phyloP scores from a whole-genome alignment of 2,113 vertebrate species.

The Lepus timidus region DNA sequence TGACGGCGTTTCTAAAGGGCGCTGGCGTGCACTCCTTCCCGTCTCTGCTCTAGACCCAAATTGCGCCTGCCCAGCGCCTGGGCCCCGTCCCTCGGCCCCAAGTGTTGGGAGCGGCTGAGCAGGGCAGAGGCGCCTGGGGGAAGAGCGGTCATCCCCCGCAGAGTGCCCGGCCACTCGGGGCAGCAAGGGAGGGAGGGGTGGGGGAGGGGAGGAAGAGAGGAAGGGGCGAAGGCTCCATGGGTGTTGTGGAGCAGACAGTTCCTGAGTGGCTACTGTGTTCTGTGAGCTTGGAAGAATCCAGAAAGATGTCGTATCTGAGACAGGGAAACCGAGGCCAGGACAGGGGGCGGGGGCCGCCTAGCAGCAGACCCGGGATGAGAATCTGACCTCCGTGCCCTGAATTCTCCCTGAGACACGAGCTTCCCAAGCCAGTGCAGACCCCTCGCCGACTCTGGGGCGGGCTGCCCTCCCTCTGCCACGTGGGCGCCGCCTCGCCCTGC shows the following conservation, averaged over 20 bases:
- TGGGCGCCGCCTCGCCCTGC: rapidly evolving
- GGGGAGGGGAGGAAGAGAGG: background rate
- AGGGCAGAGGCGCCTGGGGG: background rate
- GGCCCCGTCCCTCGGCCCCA: background rate
- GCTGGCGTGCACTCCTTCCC: too few species aligned
- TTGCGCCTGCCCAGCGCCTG: background rate
- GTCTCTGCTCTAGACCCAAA: rapidly evolving
- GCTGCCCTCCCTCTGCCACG: rapidly evolving
- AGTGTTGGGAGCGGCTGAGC: background rate
- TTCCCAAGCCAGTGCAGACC: background rate
- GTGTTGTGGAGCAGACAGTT: rapidly evolving
- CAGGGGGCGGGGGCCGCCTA: background rate
- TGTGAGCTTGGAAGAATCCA: background rate
- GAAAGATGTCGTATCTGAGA: background rate
- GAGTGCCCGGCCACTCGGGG: too few species aligned
- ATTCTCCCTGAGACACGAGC: rapidly evolving
- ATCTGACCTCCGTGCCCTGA: background rate
- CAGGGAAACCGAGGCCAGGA: background rate
- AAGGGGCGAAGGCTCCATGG: rapidly evolving
- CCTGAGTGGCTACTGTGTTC: background rate
- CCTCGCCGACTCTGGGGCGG: rapidly evolving
- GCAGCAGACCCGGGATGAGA: background rate
- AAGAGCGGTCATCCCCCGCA: too few species aligned
- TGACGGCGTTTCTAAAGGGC: background rate
- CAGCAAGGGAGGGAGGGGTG: too few species aligned